These are phyloP conservation scores for Acridotheres tristis DNA, from an alignment of 2,797 vertebrate species.

Conservation along the genomic window DNA sequence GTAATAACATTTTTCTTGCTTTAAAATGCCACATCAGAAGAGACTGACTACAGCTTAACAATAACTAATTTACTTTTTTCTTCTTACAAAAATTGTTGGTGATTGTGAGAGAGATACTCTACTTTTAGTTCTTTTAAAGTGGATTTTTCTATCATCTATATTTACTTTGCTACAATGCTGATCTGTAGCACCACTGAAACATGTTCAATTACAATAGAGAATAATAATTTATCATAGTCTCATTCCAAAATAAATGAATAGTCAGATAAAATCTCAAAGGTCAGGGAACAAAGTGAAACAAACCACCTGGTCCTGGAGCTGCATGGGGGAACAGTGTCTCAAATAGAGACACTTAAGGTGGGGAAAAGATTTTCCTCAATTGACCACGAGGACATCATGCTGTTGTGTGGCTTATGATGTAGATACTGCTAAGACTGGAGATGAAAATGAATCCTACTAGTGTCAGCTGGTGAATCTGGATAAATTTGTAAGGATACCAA, in stretches of 20 bases:
- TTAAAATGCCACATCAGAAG: not conserved
- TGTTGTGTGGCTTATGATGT: not conserved
- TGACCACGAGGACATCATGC: not conserved
- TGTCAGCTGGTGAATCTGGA: not conserved
- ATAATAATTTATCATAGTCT: constrained; percentile 42
- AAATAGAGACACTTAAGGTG: not conserved
- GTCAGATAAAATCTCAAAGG: constrained; percentile 29
- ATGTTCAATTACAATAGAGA: not conserved
- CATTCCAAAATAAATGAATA: constrained; percentile 34
- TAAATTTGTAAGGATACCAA: not conserved
- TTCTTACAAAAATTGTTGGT: not conserved
- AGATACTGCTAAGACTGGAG: not conserved
- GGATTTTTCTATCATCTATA: not conserved
- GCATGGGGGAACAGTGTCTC: not conserved
- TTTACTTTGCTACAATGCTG: not conserved
- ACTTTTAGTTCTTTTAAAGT: not conserved
- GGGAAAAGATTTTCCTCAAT: not conserved
- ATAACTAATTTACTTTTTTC: not conserved
- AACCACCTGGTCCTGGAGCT: constrained; percentile 7
- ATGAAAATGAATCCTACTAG: not conserved
- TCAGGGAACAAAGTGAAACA: constrained; percentile 30
- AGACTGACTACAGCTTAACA: not conserved
- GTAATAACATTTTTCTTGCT: not conserved
- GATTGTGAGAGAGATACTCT: not conserved
- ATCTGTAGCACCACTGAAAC: not conserved